Percentiles rank a stretch among this genome's conserved stretches.
These are phyloP conservation scores for Myotis davidii DNA, from an alignment of 2,113 vertebrate genomes.

Conservation along the genomic window DNA sequence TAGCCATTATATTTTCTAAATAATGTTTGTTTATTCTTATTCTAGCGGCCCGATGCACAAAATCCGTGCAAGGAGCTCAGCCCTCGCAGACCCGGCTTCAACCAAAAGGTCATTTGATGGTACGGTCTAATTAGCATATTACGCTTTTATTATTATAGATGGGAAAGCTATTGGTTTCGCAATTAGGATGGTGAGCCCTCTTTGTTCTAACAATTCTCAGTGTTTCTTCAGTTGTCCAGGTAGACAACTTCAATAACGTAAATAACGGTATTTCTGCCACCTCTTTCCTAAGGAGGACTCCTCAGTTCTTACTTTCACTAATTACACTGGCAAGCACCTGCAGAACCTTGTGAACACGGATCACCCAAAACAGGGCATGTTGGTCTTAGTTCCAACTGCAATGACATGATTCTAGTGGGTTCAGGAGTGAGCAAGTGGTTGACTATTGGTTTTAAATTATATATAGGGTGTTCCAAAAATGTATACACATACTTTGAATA, in stretches of 20 bases:
- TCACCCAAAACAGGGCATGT: too few relatives aligned
- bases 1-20: background rate
- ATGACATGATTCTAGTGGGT: background rate
- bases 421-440: background rate
- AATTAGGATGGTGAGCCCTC: background rate
- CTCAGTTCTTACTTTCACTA: background rate
- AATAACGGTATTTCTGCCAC: background rate
- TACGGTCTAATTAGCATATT: too few relatives aligned
- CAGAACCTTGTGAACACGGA: background rate
- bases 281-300: background rate
- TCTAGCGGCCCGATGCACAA: too few relatives aligned
- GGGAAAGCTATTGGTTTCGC: background rate
- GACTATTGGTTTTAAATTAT: background rate
- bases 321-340: background rate
- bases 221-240: background rate
- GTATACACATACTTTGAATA: too few relatives aligned
- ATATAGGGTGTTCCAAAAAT: too few relatives aligned
- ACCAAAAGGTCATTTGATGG: too few relatives aligned
- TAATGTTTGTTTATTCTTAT: background rate
- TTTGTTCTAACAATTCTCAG: background rate
- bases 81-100: too few relatives aligned
- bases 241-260: background rate
- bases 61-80: too few relatives aligned
- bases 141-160: too few relatives aligned
- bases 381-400: background rate